Conservation (phyloP, 2,113 vertebrate species). For the Manacus vitellinus region DNA sequence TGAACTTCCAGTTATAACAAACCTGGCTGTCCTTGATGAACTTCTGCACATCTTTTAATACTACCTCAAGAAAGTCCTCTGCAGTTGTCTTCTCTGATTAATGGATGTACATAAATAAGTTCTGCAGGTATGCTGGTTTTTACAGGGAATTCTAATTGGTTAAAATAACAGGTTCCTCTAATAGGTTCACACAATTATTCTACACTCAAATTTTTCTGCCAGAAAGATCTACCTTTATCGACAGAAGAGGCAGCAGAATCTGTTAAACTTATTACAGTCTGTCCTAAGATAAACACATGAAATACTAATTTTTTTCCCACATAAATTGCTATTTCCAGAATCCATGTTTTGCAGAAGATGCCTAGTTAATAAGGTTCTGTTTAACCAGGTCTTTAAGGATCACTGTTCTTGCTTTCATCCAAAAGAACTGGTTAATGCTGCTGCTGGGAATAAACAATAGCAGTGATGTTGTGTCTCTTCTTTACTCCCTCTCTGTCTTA, state of each 20-base stretch:
- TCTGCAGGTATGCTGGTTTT: background rate
- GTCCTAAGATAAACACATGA: background rate
- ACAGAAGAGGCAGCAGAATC: background rate
- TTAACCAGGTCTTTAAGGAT: background rate
- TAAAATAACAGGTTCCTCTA: background rate
- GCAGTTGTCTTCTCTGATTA: background rate
- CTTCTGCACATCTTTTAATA: background rate
- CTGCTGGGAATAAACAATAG: background rate
- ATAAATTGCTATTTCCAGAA: background rate
- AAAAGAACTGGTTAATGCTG: background rate
- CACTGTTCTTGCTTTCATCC: background rate
- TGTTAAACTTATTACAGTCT: background rate
- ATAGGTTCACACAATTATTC: background rate
- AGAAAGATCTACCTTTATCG: background rate
- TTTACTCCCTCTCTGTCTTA: background rate
- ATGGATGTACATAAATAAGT: background rate
- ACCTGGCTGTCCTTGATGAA: background rate
- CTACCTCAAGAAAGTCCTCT: background rate
- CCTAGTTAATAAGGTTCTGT: background rate
- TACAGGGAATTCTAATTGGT: background rate
- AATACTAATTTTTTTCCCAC: background rate
- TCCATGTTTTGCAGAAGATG: background rate
- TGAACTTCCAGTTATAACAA: background rate
- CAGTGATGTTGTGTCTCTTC: background rate
- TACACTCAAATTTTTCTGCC: background rate